Evolutionary conservation across 2,797 vertebrate species (phyloP).

Genomic region (Pangasius djambal): DNA sequence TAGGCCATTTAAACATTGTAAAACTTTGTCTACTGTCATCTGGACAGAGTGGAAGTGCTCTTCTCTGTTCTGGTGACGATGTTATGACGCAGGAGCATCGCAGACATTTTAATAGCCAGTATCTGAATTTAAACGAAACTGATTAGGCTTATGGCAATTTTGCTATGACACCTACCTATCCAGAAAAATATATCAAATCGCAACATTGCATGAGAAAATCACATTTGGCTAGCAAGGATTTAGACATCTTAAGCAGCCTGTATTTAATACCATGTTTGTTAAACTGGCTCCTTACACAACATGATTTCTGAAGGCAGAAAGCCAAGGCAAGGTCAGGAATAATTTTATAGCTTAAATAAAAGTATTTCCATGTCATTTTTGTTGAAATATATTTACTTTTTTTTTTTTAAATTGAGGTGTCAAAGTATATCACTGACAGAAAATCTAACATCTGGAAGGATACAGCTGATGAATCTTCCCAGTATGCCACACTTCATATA

Average conservation of each 20-base stretch:
- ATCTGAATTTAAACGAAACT: background rate
- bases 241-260: background rate
- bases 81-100: background rate
- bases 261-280: background rate
- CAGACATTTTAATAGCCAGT: background rate
- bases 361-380: background rate
- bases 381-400: background rate
- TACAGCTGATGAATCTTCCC: background rate
- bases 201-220: background rate
- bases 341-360: background rate
- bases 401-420: background rate
- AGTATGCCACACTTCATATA: background rate
- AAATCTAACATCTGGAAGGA: background rate
- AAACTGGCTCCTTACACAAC: background rate
- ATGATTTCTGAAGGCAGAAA: background rate
- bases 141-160: background rate
- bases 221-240: background rate
- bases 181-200: background rate
- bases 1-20: background rate
- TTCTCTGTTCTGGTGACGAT: background rate
- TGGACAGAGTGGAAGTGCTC: background rate
- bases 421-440: background rate
- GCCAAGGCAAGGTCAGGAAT: background rate
- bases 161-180: background rate
- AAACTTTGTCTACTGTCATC: background rate